Evolutionary conservation across 2,113 vertebrate genomes (phyloP).

Genomic region (Cinclus cinclus): DNA sequence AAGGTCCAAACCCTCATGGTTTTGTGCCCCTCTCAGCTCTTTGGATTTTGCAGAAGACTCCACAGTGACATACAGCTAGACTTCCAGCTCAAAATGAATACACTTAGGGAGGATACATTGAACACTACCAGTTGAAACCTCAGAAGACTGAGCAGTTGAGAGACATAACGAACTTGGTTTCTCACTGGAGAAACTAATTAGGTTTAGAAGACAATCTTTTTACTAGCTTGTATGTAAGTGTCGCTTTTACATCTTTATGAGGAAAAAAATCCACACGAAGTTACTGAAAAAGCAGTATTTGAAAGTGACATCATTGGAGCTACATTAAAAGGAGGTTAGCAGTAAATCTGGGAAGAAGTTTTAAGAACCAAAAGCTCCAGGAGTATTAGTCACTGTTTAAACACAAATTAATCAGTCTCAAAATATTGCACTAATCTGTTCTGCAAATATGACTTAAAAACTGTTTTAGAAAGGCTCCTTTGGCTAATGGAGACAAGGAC

Average conservation of each 20-base stretch:
- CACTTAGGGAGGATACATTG: not conserved
- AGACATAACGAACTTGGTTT: not conserved
- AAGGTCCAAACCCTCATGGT: not conserved
- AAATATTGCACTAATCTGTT: constrained; percentile 20
- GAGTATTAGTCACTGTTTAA: constrained; percentile 9
- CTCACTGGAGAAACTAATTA: not conserved
- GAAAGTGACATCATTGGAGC: not conserved
- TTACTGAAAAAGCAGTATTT: not conserved
- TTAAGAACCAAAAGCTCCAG: constrained; percentile 40
- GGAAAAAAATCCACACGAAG: not conserved
- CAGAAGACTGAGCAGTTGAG: not conserved
- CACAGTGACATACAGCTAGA: not conserved
- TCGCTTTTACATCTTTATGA: not conserved
- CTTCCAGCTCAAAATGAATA: not conserved
- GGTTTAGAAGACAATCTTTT: not conserved
- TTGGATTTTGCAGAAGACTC: not conserved
- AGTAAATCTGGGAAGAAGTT: constrained; percentile 23
- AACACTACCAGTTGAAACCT: not conserved
- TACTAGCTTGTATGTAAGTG: not conserved
- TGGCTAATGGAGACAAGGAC: not conserved
- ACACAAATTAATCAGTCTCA: constrained; percentile 21
- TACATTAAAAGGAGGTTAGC: constrained; percentile 31
- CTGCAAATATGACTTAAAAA: constrained; percentile 16
- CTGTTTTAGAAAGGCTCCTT: not conserved
- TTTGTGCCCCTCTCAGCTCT: not conserved